These are phyloP conservation scores for Anhinga rufa DNA, from an alignment of 2,113 vertebrate genomes.

Conservation along the genomic window DNA sequence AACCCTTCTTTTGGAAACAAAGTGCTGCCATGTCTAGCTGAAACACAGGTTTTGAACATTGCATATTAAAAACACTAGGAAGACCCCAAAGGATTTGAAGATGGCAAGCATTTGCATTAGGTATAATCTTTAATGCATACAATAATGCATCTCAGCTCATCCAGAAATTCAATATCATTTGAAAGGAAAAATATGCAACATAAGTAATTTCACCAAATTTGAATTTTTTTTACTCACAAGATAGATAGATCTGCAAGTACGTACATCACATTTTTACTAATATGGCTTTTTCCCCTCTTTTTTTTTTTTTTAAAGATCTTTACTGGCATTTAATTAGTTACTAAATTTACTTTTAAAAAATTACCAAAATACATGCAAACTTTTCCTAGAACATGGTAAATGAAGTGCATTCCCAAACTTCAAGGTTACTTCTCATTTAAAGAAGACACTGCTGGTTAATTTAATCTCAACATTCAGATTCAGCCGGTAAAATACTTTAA, in stretches of 20 bases:
- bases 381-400: conserved; percentile 27
- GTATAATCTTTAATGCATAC: conserved; percentile 62
- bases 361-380: conserved; percentile 51
- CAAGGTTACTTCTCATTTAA: not conserved
- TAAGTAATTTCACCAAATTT: conserved; percentile 47
- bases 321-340: conserved; percentile 57
- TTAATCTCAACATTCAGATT: conserved; percentile 24
- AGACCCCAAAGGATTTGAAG: conserved; percentile 56
- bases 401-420: conserved; percentile 18
- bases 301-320: conserved; percentile 22
- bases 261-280: conserved; percentile 68
- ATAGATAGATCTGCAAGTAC: conserved; percentile 58
- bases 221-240: conserved; percentile 53
- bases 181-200: conserved; percentile 28
- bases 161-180: conserved; percentile 31
- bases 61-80: conserved; percentile 28
- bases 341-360: conserved; percentile 63
- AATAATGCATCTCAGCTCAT: conserved; percentile 20
- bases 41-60: conserved; percentile 46
- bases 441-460: conserved; percentile 36
- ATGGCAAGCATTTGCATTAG: conserved; percentile 56
- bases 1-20: conserved; percentile 64
- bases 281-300: conserved; percentile 75
- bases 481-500: not conserved
- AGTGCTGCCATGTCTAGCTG: conserved; percentile 52